Conservation (phyloP, 2,888 invertebrate species). For the Argynnis bischoffii region DNA sequence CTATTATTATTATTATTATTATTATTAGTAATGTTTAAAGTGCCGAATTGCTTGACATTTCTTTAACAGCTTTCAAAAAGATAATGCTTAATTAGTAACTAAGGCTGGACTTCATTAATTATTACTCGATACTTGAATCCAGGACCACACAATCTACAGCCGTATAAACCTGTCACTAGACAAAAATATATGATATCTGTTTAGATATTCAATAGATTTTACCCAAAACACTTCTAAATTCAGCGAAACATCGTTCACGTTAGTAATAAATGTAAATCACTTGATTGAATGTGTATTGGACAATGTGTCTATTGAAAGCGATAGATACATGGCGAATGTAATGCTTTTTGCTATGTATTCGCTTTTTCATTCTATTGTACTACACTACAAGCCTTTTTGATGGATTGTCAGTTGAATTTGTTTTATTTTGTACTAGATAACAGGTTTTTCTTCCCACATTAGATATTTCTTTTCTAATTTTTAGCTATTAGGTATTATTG, state of each 20-base stretch:
- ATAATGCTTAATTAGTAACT: too few relatives aligned
- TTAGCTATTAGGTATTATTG: background rate
- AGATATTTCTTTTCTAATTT: background rate
- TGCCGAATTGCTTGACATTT: too few relatives aligned
- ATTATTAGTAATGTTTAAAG: too few relatives aligned
- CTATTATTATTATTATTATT: too few relatives aligned
- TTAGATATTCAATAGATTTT: background rate
- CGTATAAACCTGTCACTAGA: background rate
- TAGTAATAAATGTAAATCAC: constrained; percentile 73
- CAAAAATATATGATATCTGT: background rate
- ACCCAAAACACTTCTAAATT: constrained; percentile 2
- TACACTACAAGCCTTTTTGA: constrained; percentile 8
- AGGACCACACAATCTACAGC: background rate
- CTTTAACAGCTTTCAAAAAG: too few relatives aligned
- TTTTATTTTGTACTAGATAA: constrained; percentile 5
- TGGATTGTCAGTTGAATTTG: constrained; percentile 16
- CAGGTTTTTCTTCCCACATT: background rate
- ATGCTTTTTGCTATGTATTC: constrained; percentile 39
- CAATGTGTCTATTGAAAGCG: constrained; percentile 61
- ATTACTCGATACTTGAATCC: too few relatives aligned
- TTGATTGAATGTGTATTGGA: constrained; percentile 64
- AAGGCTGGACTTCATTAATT: too few relatives aligned
- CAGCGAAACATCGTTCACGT: constrained; percentile 18
- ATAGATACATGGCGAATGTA: constrained; percentile 68
- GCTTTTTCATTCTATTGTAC: constrained; percentile 16